phyloP scores from a whole-genome alignment of 2,113 vertebrate genomes.

The Percina caprodes region DNA sequence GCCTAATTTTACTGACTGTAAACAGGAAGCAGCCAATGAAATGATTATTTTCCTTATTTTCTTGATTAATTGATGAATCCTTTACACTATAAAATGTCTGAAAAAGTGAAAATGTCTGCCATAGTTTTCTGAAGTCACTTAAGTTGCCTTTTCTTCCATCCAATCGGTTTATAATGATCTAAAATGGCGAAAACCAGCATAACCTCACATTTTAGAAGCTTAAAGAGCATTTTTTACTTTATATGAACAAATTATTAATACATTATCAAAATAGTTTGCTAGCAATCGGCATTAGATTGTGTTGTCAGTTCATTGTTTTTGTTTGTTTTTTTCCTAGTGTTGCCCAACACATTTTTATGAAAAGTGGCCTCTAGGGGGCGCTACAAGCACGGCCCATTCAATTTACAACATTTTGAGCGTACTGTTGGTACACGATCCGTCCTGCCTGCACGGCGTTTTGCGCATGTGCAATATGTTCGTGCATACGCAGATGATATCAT shows the following conservation, averaged over 20 bases:
- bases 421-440: too few relatives aligned
- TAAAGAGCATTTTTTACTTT: neutral
- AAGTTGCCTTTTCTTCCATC: too few relatives aligned
- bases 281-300: neutral
- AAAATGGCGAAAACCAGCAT: neutral
- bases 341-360: too few relatives aligned
- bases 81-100: slow-evolving; percentile 1
- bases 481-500: too few relatives aligned
- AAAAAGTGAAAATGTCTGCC: neutral
- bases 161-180: neutral
- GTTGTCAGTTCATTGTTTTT: too few relatives aligned
- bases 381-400: too few relatives aligned
- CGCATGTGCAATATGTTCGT: too few relatives aligned
- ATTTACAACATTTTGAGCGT: too few relatives aligned
- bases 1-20: neutral
- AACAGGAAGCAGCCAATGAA: neutral
- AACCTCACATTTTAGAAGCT: neutral
- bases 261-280: too few relatives aligned
- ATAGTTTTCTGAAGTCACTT: neutral
- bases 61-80: neutral
- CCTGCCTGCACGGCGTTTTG: too few relatives aligned
- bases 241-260: neutral
- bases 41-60: neutral
- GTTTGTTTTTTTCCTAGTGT: neutral
- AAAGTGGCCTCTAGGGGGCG: too few relatives aligned